A percentile compares a stretch with the other conserved stretches of the same genome.
Conservation (phyloP, 2,888 invertebrate species). For the Acheta domesticus region DNA sequence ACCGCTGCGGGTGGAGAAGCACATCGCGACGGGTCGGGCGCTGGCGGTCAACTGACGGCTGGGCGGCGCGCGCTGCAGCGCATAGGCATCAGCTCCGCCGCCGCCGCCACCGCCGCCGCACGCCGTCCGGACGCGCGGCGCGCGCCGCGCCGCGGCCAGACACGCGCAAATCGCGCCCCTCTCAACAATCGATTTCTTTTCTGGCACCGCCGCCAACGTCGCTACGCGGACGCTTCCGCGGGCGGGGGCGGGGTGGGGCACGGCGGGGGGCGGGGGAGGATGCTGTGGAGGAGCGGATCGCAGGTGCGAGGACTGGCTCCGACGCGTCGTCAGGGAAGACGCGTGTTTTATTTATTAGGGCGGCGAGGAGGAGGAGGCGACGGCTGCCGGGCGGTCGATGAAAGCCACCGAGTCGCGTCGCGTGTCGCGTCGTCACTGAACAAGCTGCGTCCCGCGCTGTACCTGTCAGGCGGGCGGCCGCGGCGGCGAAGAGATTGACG, state of each 20-base stretch:
- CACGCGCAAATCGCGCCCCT: not conserved
- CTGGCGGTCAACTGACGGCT: slow-evolving; percentile 6
- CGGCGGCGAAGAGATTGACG: too few relatives aligned
- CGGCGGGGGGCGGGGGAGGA: too few relatives aligned
- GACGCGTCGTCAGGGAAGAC: not conserved
- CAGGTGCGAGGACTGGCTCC: not conserved
- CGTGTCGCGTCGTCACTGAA: too few relatives aligned
- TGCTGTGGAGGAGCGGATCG: not conserved
- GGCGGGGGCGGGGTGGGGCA: too few relatives aligned
- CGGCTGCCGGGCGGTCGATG: too few relatives aligned
- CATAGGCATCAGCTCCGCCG: slow-evolving; percentile 11
- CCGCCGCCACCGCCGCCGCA: slow-evolving; percentile 23
- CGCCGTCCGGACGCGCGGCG: slow-evolving; percentile 12
- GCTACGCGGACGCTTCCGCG: not conserved
- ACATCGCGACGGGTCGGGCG: not conserved
- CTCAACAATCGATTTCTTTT: slow-evolving; percentile 30
- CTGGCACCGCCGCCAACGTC: not conserved
- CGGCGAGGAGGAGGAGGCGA: too few relatives aligned
- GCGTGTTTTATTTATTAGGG: too few relatives aligned
- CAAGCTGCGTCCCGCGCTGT: too few relatives aligned
- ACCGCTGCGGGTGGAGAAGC: not conserved
- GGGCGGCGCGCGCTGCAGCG: slow-evolving; percentile 11
- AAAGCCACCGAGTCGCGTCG: too few relatives aligned
- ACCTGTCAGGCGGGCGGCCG: too few relatives aligned
- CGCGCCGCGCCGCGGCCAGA: slow-evolving; percentile 12